phyloP scores from a whole-genome alignment of 2,113 vertebrate genomes.

The Cinclus cinclus region DNA sequence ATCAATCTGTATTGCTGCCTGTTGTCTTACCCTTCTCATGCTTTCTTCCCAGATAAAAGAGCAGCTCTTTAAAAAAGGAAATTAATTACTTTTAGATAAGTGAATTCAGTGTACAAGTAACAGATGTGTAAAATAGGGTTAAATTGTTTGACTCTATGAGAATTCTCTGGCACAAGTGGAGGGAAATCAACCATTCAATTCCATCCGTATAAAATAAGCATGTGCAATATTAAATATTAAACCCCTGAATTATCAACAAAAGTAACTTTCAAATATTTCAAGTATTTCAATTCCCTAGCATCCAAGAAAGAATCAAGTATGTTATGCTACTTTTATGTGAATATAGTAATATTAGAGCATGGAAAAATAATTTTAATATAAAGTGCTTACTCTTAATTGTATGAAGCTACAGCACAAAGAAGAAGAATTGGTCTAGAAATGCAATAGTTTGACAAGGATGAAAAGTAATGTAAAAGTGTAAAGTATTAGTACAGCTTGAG shows the following conservation, averaged over 20 bases:
- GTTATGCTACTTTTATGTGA: background rate
- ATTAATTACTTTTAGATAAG: background rate
- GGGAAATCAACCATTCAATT: background rate
- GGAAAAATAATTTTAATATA: background rate
- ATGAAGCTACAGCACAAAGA: background rate
- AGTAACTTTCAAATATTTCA: background rate
- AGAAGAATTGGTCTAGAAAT: background rate
- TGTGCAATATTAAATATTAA: background rate
- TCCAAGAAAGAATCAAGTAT: background rate
- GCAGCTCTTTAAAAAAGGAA: background rate
- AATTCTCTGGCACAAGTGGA: background rate
- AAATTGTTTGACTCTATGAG: background rate
- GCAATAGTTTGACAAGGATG: background rate
- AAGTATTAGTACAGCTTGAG: background rate
- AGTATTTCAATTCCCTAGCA: background rate
- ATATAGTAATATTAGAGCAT: background rate
- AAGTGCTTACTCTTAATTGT: background rate
- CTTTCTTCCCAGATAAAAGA: background rate
- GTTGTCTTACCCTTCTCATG: background rate
- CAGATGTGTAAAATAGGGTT: background rate
- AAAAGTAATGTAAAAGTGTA: background rate
- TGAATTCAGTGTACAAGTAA: background rate
- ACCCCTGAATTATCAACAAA: background rate
- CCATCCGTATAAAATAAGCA: background rate
- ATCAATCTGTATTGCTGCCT: background rate